Evolutionary conservation across 1,140 invertebrate genomes (phyloP).

Genomic region (Ruditapes philippinarum): DNA sequence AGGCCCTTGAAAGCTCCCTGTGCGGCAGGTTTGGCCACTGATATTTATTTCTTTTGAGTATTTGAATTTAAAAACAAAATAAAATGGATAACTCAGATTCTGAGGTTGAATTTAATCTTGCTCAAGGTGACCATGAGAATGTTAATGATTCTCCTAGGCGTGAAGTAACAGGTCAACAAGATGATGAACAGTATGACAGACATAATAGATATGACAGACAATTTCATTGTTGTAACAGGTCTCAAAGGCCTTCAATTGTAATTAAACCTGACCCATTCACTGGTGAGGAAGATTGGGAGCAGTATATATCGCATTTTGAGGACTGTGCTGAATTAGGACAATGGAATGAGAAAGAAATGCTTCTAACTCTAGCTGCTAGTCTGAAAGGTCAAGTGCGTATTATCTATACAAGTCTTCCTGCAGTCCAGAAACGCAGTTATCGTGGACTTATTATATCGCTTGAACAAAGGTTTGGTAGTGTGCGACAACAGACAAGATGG

Average conservation of each 20-base stretch:
- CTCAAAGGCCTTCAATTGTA: not conserved
- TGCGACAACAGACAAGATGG: too few species aligned
- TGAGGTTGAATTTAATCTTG: not conserved
- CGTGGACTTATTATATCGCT: not conserved
- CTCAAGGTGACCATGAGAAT: too few species aligned
- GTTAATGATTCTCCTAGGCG: too few species aligned
- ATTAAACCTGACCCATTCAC: conserved; percentile 54
- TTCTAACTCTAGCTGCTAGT: not conserved
- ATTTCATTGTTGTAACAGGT: not conserved
- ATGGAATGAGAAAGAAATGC: conserved; percentile 22
- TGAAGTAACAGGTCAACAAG: not conserved
- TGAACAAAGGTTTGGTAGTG: conserved; percentile 38
- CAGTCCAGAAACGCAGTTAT: not conserved
- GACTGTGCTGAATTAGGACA: conserved; percentile 47
- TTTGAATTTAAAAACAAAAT: too few species aligned
- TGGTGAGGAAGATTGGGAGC: conserved; percentile 44
- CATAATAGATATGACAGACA: not conserved
- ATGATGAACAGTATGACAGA: not conserved
- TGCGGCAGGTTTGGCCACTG: not conserved
- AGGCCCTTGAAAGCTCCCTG: not conserved
- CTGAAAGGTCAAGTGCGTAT: conserved; percentile 8
- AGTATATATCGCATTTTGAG: conserved; percentile 48
- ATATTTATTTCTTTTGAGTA: too few species aligned
- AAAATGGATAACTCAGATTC: conserved; percentile 13
- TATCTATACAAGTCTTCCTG: not conserved